Conservation (phyloP, 2,113 vertebrate genomes). For the Arizona elegans region DNA sequence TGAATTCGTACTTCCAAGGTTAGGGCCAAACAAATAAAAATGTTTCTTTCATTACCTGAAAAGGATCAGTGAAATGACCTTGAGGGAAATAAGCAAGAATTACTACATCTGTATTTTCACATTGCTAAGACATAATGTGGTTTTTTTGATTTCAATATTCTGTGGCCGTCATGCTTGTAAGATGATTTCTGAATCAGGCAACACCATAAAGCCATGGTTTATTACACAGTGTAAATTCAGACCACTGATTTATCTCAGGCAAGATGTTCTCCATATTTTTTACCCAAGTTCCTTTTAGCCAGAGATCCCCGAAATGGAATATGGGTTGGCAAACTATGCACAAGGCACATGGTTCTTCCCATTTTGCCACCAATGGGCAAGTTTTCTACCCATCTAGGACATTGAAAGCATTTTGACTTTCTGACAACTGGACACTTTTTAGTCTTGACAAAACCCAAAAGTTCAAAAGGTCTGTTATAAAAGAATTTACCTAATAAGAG, state of each 20-base stretch:
- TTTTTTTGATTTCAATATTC: not conserved
- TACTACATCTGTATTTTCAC: not conserved
- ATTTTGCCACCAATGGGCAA: not conserved
- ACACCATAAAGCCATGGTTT: not conserved
- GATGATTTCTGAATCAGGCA: not conserved
- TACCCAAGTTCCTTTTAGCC: not conserved
- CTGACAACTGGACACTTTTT: constrained; percentile 10
- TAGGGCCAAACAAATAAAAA: no score
- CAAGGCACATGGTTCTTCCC: not conserved
- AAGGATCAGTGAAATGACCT: no score
- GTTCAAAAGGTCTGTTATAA: constrained; percentile 1
- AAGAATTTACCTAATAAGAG: constrained; percentile 7
- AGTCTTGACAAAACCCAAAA: constrained; percentile 21
- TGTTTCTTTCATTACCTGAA: no score
- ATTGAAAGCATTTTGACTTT: constrained; percentile 13
- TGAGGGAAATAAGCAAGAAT: no score
- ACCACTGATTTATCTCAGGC: not conserved
- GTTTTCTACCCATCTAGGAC: not conserved
- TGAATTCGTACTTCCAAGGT: not conserved
- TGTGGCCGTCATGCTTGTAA: not conserved
- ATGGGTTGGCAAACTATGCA: not conserved
- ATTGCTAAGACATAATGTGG: not conserved
- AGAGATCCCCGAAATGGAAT: not conserved
- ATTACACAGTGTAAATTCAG: not conserved
- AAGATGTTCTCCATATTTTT: not conserved